Evolutionary conservation across 2,888 invertebrate species (phyloP), one percentile per base, ranked within the genome.

Genomic region (Koerneria pararmatus): DNA sequence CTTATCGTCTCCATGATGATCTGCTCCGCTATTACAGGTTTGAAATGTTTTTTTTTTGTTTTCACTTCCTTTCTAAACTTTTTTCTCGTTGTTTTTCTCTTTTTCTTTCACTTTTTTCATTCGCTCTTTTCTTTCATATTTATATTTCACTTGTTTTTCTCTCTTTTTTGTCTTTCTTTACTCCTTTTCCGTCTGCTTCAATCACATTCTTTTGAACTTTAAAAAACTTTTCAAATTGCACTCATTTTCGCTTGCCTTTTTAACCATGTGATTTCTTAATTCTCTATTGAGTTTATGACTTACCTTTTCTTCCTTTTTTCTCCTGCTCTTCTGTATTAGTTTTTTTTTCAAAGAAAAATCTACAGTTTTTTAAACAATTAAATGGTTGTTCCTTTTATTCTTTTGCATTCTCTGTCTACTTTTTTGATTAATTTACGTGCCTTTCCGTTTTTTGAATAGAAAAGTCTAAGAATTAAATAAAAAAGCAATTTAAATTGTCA

Each of bases 1-100:
- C 79, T 3, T 80, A 81, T 67, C 72, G 80, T 54, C 69, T 83
- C 41, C 80, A 82, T 64, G 78, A 82, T 56, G 78, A 80, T 60
- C 69, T 82, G 27, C 70, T 82, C n/a, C 73, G 80, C 31, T 74
- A 74, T 56, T 77, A 78, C 68, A 65, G 77, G 75, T 73, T 24
- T 35, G 69, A 27, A 34, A 19, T 22, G 5, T 51, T n/a, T 51
- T 27, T 51, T 27, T 51, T 27, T 22, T 27, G n/a, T 27, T 51
- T 27, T 22, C 51, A 22, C 51, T 51, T 6, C n/a, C 51, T 51
- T n/a, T n/a, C 51, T 51, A n/a, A 8, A 22, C n/a, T 51, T 22
- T 27, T 22, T n/a, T 22, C 22, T 22, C n/a, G 6, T 51, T 51
- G 11, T 27, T 51, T 5, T 5, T 51, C 51, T 5, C n/a, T 27